These are phyloP conservation scores for Vulpes vulpes DNA, from an alignment of 2,113 vertebrate genomes.

Conservation along the genomic window DNA sequence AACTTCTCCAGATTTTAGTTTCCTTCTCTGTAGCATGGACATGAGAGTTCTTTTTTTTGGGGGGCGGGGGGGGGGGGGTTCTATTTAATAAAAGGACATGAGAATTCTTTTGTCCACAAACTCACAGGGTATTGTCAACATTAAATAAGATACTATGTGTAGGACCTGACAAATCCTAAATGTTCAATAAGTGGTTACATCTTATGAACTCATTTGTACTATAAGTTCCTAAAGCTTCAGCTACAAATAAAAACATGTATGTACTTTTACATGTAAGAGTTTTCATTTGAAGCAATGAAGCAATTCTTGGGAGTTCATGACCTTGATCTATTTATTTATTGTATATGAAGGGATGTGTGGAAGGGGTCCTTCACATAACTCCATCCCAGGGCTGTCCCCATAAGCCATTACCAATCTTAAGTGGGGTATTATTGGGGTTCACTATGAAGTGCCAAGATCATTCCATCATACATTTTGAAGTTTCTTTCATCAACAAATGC, in stretches of 20 bases:
- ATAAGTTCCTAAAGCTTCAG: neutral
- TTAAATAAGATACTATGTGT: neutral
- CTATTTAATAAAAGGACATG: neutral
- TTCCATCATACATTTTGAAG: neutral
- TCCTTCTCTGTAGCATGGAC: neutral
- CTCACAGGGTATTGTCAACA: neutral
- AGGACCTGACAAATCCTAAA: neutral
- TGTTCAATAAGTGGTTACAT: neutral
- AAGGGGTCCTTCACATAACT: neutral
- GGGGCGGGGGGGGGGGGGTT: too few species aligned
- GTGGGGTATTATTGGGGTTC: neutral
- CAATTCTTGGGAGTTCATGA: neutral
- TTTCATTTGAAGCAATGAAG: neutral
- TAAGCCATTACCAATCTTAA: neutral
- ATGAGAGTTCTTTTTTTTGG: neutral
- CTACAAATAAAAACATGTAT: neutral
- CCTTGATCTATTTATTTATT: neutral
- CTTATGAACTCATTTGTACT: neutral
- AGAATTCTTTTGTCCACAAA: neutral
- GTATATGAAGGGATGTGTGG: neutral
- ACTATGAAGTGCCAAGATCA: neutral
- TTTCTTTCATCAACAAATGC: slow-evolving; percentile 3
- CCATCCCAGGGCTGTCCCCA: neutral
- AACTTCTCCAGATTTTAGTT: neutral
- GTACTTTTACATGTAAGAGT: neutral